Conservation (phyloP, 1,140 invertebrate species). For the Zaprionus gabonicus region DNA sequence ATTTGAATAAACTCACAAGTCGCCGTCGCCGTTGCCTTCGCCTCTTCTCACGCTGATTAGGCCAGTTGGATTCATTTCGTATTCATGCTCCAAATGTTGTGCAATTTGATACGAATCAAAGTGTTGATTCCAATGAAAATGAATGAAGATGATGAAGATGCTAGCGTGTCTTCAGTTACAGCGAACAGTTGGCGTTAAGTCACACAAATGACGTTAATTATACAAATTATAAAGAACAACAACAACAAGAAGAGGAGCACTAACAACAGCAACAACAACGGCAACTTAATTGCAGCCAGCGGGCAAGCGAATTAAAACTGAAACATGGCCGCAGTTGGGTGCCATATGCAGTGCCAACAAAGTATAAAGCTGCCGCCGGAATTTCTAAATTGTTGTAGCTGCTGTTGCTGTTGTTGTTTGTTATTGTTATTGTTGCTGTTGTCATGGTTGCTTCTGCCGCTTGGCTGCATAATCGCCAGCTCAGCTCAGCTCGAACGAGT, state of each 20-base stretch:
- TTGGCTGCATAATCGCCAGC: slow-evolving; percentile 69
- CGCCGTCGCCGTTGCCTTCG: background rate
- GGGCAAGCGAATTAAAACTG: slow-evolving; percentile 52
- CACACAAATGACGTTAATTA: slow-evolving; percentile 73
- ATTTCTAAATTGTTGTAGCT: slow-evolving; percentile 56
- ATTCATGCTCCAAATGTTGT: slow-evolving; percentile 73
- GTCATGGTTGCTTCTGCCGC: slow-evolving; percentile 34
- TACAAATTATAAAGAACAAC: slow-evolving; percentile 23
- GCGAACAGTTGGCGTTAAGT: slow-evolving; percentile 46
- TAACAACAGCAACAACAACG: slow-evolving; percentile 14
- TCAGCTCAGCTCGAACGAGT: slow-evolving; percentile 36
- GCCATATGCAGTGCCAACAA: slow-evolving; percentile 41
- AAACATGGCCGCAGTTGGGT: slow-evolving; percentile 53
- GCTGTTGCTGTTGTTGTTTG: slow-evolving; percentile 11
- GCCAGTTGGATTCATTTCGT: slow-evolving; percentile 25
- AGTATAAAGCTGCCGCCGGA: slow-evolving; percentile 44
- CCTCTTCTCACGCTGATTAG: slow-evolving; percentile 70
- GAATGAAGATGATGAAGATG: background rate
- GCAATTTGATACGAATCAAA: slow-evolving; percentile 59
- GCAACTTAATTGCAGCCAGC: slow-evolving; percentile 37
- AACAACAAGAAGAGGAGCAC: slow-evolving; percentile 2
- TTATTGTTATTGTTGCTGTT: slow-evolving; percentile 14
- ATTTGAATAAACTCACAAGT: slow-evolving; percentile 67
- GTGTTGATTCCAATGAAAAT: slow-evolving; percentile 51
- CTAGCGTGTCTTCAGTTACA: slow-evolving; percentile 33